Evolutionary conservation across 1,140 invertebrate genomes (phyloP), one percentile per base, ranked within the genome.

Genomic region (Venturia canescens): DNA sequence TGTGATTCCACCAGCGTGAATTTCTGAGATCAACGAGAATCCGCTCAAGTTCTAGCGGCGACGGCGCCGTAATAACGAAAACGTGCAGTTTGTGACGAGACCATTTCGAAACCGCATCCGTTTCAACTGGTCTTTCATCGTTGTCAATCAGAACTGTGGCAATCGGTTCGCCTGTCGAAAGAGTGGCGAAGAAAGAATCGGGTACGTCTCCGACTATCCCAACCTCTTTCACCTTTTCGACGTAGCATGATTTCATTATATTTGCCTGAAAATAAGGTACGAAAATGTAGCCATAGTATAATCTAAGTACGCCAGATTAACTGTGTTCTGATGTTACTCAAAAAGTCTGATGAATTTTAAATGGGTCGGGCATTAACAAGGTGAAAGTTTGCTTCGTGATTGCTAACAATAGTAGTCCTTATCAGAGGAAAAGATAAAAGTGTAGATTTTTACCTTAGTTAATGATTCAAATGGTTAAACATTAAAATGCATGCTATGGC

Each of bases 1-100:
- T 6, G 29, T 76, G 72, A 53, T 76, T 76, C 72, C 72, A 76
- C 50, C 53, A 76, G 6, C 23, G 26, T 11, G 72, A 60, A 21
- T 76, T 29, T 26, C 63, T 60, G 53, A 63, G 21, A 1, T 60
- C 18, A 11, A n/a, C 16, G 16, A 76, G 23, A 15, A n/a, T 53
- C 26, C 23, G 2, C 23, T 6, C 0, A 6, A 74, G 26, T 11
- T n/a, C 11, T 2, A 1, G 27, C 23, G 48, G 57, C 3, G 44
- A 15, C 15, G 21, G 29, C 2, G 71, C 7, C n/a, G n/a, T 29
- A 1, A 72, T 34, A 9, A 72, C 18, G 21, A 72, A 48, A 18
- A 72, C 5, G 21, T 18, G 70, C n/a, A 72, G 16, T 48, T 72
- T 48, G 18, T 72, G 34, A n/a, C 21, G 26, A 26, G 21, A 23